Percentiles rank a stretch among this genome's conserved stretches.
Evolutionary conservation across 2,113 vertebrate species (phyloP).

Genomic region (Merops nubicus): DNA sequence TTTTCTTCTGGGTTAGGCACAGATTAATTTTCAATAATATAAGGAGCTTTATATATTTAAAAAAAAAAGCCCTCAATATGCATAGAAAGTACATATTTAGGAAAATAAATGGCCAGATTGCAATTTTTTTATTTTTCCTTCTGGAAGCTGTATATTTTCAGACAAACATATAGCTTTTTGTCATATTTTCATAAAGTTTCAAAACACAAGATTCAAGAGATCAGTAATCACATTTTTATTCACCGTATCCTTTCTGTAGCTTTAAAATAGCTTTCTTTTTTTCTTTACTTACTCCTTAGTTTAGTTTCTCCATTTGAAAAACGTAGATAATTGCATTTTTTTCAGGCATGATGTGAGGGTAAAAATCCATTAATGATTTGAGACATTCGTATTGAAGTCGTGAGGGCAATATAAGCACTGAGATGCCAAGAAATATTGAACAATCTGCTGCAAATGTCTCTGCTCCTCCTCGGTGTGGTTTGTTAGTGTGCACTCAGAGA

Average conservation of each 20-base stretch:
- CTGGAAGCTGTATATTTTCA: not conserved
- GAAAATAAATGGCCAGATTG: not conserved
- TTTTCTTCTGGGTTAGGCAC: not conserved
- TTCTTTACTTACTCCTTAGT: not conserved
- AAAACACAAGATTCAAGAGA: not conserved
- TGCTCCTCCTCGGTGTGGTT: not conserved
- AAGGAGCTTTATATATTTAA: not conserved
- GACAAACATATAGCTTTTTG: not conserved
- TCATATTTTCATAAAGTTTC: not conserved
- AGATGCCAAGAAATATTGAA: not conserved
- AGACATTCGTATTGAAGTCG: not conserved
- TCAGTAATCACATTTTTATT: not conserved
- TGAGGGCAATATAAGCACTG: not conserved
- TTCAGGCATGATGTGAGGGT: not conserved
- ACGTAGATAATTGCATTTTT: not conserved
- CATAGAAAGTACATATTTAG: not conserved
- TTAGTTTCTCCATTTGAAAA: not conserved
- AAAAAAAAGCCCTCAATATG: not conserved
- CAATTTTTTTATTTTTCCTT: not conserved
- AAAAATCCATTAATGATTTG: not conserved
- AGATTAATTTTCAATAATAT: not conserved
- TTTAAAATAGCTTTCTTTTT: not conserved
- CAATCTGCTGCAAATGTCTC: not conserved
- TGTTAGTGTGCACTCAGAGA: not conserved
- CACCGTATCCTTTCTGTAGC: not conserved